Evolutionary conservation across 2,113 vertebrate genomes (phyloP), one percentile per base, ranked within the genome.

Genomic region (Sylvietta virens): DNA sequence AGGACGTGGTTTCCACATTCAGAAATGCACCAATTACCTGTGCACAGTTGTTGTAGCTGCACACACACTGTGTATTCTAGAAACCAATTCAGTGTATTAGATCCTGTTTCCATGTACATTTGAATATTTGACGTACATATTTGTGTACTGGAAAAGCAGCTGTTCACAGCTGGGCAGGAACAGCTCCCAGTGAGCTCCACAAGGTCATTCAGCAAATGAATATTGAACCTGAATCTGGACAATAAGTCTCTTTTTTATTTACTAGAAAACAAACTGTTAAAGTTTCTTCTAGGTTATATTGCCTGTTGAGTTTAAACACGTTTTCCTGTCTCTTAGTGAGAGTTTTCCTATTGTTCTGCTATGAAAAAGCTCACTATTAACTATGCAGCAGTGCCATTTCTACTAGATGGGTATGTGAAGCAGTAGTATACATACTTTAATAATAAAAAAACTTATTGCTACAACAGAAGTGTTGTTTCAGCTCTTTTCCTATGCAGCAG

Each of bases 401-500:
- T 91, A 69, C 84, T 90, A 74, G 69, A 92, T 77, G 54, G 35
- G 19, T 70, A 57, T 70, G 40, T 58, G 53, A 42, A 94, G 53
- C 73, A 62, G 47, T 31, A 92, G 74, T 57, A 90, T 40, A 31
- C 56, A 72, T 74, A 37, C 54, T 88, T 95, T 78, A 90, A 93
- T 91, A 92, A 87, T 48, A 91, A 90, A 93, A 91, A 95, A 91
- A 15, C 54, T 58, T 92, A 84, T 61, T 92, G 53, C 89, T 92
- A 8, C 47, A 71, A 77, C 30, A 65, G 60, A 96, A 96, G 50
- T 84, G 94, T 94, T 94, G 86, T 74, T 97, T 97, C 96, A 97
- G 96, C 93, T 95, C 39, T 96, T 97, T 96, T 96, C 76, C 95
- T 96, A 0, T 78, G 88, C 76, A 97, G 97, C 97, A 95, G 88